Base-by-base conservation (phyloP, 2,888 invertebrate genomes). In the Hirtodrosophila alboralis region DNA sequence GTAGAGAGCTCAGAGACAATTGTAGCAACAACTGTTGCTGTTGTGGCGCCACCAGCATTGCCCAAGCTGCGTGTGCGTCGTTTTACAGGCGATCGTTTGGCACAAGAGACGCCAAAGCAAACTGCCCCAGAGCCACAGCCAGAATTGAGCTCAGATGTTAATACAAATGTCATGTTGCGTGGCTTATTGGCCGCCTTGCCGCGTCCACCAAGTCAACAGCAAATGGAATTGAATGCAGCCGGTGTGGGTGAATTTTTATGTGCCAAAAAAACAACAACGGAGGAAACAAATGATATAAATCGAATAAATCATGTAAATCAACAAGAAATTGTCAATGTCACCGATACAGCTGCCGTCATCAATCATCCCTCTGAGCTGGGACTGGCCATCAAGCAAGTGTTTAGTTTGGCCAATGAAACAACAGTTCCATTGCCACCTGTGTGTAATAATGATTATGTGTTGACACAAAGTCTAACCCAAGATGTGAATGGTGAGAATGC, bases 11-110 rank as follows among this genome's bases (percentile, higher is more conserved):
- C n/a, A n/a, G 18, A 18, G 18, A 18, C 3, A 1, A 0, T 10
- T 2, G 7, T 27, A 4, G 30, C 23, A 8, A 21, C n/a, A 16
- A 36, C 1, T 67, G 71, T 18, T 12, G n/a, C 9, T n/a, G 3
- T 4, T 28, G 1, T n/a, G 1, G 9, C 7, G 23, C 8, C 7
- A 1, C 7, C 23, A 23, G 23, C 6, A 8, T 1, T 8, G 23
- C 23, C 85, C 53, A 61, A 64, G 30, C 12, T 85, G 10, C 87
- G 89, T 31, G 79, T 89, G 4, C 78, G 90, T 26, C 87, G 88
- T 49, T 85, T 80, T 38, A 88, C 84, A 10, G 89, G 81, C 13
- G 87, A 79, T 65, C 87, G 85, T 0, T 49, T 66, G 66, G 9
- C 51, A 16, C 6, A n/a, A 10, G 31, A 45, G n/a, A n/a, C n/a